Base-by-base conservation (phyloP, 2,888 invertebrate species). In the Creontiades dilutus region DNA sequence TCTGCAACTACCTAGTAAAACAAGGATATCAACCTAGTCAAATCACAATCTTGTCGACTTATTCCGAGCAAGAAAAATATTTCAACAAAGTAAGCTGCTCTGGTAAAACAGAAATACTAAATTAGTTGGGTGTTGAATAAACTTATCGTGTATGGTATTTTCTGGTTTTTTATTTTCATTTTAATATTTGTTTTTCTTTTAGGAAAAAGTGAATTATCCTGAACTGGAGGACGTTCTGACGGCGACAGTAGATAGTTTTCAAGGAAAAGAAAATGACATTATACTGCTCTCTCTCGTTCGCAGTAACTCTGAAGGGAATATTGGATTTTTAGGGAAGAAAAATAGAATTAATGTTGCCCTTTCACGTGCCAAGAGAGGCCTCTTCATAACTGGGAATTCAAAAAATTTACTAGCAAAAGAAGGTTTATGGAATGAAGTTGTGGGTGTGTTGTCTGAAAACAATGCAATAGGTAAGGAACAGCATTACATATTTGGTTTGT, bases 201-300 rank as follows among this genome's bases (percentile, higher is more conserved):
- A 86, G 86, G 86, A 86, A 46, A 86, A 86, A 86, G 9, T 23
- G 9, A 86, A 86, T 16, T 75, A 75, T 19, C 68, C 75, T 19
- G 23, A 23, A 11, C 47, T 90, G 19, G 61, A 93, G 47, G 94
- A 94, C 61, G 94, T 96, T 9, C 94, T 94, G 91, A 94, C 96
- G 23, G 94, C 95, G 0, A 95, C 95, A 0, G 95, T 97, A 0
- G 97, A 97, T 93, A 97, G 96, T 92, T 97, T 95, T 92, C 97
- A 97, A 94, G 97, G 97, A 0, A 96, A 97, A 92, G 97, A 97
- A 94, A 96, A 95, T 92, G 95, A 95, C 92, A 96, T 97, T 92
- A 95, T 97, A 86, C 94, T 97, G 91, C 93, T 97, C 90, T 97
- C 97, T 0, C 93, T 97, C 16, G 97, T 97, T 0, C 94, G 97